Base-by-base conservation (phyloP, 2,888 invertebrate species). In the Philonicus albiceps region DNA sequence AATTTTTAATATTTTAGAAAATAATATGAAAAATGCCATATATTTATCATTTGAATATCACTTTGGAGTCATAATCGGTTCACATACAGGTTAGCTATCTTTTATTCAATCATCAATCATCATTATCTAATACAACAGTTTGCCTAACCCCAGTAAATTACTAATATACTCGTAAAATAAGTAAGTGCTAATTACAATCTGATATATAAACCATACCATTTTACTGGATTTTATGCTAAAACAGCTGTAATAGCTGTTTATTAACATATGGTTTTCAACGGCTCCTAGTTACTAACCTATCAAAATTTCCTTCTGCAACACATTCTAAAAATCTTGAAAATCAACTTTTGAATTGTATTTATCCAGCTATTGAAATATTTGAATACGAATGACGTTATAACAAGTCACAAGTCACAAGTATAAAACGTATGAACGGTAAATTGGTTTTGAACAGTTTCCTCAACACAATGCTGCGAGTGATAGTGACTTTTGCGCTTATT, bases 391-490 rank as follows among this genome's bases (percentile, higher is more conserved):
- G 49, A 49, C 49, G 49, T 49, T 49, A n/a, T n/a, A n/a, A n/a
- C n/a, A n/a, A n/a, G n/a, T n/a, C n/a, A n/a, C n/a, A 49, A 19
- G 0, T 3, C 6, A 19, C 13, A 55, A 13, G 37, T 55, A 85
- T 31, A 75, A 85, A 53, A 75, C 8, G 31, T 49, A 86, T 88
- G 89, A 89, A 89, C 89, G 89, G 90, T 89, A 49, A 86, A 55
- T 75, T 37, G 80, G 88, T 74, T 31, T 34, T 37, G 0, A 34
- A 16, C 74, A 74, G 74, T 37, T 34, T 74, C 74, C 11, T 75
- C 13, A 34, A 0, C 11, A 43, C 40, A 19, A 83, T 64, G 83
- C 37, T 83, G 13, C 64, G 83, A 16, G 31, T 83, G 27, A 22
- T 83, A 37, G 31, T 83, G 7, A 37, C 55, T 31, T 64, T 55